These are phyloP conservation scores for Myiagra hebetior DNA, from an alignment of 2,113 vertebrate genomes.

Conservation along the genomic window DNA sequence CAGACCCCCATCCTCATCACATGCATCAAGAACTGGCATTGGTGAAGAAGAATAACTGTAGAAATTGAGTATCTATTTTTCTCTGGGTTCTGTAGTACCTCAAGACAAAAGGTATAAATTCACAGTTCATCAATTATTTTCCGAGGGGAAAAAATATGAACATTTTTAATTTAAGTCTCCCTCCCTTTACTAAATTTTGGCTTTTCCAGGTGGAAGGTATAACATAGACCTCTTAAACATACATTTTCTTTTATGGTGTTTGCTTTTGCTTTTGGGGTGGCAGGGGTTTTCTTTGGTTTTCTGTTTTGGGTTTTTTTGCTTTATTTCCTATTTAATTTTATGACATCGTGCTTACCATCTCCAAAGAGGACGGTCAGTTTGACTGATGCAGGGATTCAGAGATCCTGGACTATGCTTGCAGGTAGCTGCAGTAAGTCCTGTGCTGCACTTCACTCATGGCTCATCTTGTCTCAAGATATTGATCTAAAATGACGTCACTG, in stretches of 20 bases:
- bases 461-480: background rate
- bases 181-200: background rate
- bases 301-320: background rate
- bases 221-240: background rate
- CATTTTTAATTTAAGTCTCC: background rate
- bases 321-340: background rate
- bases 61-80: background rate
- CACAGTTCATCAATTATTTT: background rate
- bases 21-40: background rate
- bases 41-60: background rate
- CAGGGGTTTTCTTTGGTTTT: background rate
- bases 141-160: rapidly evolving
- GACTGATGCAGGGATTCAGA: background rate
- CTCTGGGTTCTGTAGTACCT: background rate
- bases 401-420: background rate
- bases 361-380: background rate
- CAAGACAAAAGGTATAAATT: background rate
- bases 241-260: background rate
- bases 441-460: background rate
- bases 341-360: background rate
- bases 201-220: background rate
- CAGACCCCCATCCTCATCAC: background rate
- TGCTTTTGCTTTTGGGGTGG: background rate
- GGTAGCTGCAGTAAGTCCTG: background rate
- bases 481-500: background rate